Percentiles rank a stretch among this genome's conserved stretches.
Conservation (phyloP, 2,888 invertebrate species). For the Phanerotoma sp. region DNA sequence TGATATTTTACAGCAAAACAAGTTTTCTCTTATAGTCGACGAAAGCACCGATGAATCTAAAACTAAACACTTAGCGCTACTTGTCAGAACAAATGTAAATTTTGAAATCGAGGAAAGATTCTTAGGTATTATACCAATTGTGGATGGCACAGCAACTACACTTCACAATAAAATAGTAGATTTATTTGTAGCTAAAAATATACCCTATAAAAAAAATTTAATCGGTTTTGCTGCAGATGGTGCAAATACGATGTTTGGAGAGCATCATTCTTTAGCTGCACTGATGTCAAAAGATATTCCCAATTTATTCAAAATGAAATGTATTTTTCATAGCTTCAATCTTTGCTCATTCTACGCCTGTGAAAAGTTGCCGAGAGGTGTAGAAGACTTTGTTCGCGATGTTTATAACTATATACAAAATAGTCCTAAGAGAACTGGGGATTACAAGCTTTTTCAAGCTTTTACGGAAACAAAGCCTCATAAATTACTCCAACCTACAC, state of each 20-base stretch:
- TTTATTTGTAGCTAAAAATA: background rate
- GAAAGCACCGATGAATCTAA: background rate
- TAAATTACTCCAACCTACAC: slow-evolving; percentile 39
- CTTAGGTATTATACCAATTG: background rate
- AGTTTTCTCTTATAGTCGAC: background rate
- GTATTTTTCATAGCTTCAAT: slow-evolving; percentile 44
- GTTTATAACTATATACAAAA: slow-evolving; percentile 40
- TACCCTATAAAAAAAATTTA: background rate
- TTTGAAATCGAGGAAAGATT: background rate
- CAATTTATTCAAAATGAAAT: slow-evolving; percentile 36
- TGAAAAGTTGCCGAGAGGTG: slow-evolving; percentile 36
- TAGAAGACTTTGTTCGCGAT: slow-evolving; percentile 42
- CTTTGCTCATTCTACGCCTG: slow-evolving; percentile 43
- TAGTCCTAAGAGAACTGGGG: slow-evolving; percentile 39
- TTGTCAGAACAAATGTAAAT: background rate
- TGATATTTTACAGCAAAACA: background rate
- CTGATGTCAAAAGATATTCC: background rate
- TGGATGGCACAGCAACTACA: background rate
- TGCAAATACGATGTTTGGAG: background rate
- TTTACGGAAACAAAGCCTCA: slow-evolving; percentile 39
- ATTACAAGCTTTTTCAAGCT: slow-evolving; percentile 39
- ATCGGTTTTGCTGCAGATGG: background rate
- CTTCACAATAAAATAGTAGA: background rate
- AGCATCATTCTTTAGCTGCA: slow-evolving; percentile 1
- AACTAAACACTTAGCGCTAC: background rate